A percentile compares a stretch with the other conserved stretches of the same genome.
Conservation (phyloP, 2,888 invertebrate genomes). For the Drosophila nr. perissopoda region DNA sequence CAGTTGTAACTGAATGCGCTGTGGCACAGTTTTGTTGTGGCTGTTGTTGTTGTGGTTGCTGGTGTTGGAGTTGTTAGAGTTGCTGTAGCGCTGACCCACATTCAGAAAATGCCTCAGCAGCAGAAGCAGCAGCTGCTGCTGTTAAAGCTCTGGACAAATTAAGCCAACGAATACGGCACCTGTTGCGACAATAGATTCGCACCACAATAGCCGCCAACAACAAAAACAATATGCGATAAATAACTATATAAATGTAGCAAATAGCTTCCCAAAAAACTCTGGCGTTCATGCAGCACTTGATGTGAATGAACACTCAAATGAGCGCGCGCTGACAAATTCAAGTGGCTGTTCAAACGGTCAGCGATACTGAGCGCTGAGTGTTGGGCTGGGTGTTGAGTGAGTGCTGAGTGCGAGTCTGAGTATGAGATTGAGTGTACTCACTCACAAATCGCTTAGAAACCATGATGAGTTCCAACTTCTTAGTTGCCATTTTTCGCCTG, state of each 20-base stretch:
- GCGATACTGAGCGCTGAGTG: constrained; percentile 43
- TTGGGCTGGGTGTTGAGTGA: constrained; percentile 2
- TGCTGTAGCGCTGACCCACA: constrained; percentile 51
- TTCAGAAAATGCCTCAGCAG: constrained; percentile 18
- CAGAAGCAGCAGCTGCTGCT: constrained; percentile 19
- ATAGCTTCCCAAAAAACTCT: constrained; percentile 22
- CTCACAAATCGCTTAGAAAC: constrained; percentile 28
- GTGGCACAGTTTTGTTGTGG: constrained; percentile 52
- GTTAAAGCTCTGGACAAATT: constrained; percentile 41
- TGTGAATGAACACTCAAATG: constrained; percentile 8
- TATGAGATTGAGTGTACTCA: constrained; percentile 29
- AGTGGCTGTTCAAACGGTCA: constrained; percentile 65
- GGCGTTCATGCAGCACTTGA: constrained; percentile 2
- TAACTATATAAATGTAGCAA: constrained; percentile 6
- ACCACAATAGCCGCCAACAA: neutral
- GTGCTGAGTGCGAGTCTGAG: neutral
- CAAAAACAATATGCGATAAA: constrained; percentile 3
- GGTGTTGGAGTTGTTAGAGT: constrained; percentile 17
- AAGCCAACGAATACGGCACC: constrained; percentile 50
- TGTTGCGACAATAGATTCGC: constrained; percentile 53
- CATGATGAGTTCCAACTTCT: constrained; percentile 26
- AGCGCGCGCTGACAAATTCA: constrained; percentile 37
- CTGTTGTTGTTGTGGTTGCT: constrained; percentile 6
- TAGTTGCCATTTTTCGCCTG: constrained; percentile 28
- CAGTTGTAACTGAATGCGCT: constrained; percentile 61